Evolutionary conservation across 2,888 invertebrate genomes (phyloP), one percentile per base, ranked within the genome.

Genomic region (Julus scandinavius): DNA sequence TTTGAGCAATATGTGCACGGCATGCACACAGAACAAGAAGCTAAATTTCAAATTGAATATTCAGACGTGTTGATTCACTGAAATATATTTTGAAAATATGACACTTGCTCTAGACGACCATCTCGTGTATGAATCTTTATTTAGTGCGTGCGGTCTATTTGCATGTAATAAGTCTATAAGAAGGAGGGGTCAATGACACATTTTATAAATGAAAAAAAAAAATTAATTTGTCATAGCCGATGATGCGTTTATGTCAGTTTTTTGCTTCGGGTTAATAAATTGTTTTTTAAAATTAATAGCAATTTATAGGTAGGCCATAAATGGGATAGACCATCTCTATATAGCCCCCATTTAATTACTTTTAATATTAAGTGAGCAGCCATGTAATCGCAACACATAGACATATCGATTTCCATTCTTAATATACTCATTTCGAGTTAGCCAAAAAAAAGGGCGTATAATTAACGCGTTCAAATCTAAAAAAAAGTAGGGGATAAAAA

Each of bases 201-300:
- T 63, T 63, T 63, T n/a, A 63, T 29, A 29, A 29, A 29, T 6
- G n/a, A 17, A 4, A n/a, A 17, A 63, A 63, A 54, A 63, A 63
- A 63, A 11, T 54, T 63, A 63, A 63, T 63, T 63, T 63, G 63
- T 63, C 63, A 63, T 63, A 63, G n/a, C n/a, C 17, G 63, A 63
- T 63, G 63, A 63, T 63, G 63, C 17, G 6, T 63, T 6, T 11
- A 63, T n/a, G 1, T 63, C 54, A 54, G 54, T 17, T 63, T 63
- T 63, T 63, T 63, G 11, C 17, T 63, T 6, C 63, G 17, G 63
- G 63, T 63, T 63, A 63, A 63, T 63, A 63, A 63, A 63, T n/a
- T 63, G 63, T 54, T 63, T 29, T n/a, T 63, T 63, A 63, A 63
- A n/a, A 63, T 63, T 63, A 63, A 63, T 63, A 63, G 63, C 63